phyloP scores from a whole-genome alignment of 2,888 invertebrate species.

The Argyra leucocephala region DNA sequence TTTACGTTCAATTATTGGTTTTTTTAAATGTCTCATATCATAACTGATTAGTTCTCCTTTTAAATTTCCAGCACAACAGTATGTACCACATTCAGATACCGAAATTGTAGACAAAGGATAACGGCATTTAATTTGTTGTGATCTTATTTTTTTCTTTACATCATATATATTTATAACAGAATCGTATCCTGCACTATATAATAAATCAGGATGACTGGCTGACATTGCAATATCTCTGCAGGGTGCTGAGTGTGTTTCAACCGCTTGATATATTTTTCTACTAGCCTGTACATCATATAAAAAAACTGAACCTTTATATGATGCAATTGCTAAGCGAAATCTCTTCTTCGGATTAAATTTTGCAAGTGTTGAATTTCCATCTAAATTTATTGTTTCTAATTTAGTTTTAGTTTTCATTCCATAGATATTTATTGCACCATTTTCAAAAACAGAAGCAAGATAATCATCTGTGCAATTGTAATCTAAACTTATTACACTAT shows the following conservation, averaged over 20 bases:
- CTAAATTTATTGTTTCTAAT: constrained; percentile 34
- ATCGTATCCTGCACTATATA: constrained; percentile 41
- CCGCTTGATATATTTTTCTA: constrained; percentile 31
- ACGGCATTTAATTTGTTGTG: constrained; percentile 29
- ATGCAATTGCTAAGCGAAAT: constrained; percentile 36
- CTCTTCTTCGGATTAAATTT: constrained; percentile 41
- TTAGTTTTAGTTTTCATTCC: constrained; percentile 38
- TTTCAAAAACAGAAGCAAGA: constrained; percentile 38
- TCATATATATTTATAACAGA: constrained; percentile 41
- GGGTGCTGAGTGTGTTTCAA: constrained; percentile 37
- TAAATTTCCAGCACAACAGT: constrained; percentile 38
- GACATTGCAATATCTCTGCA: constrained; percentile 40
- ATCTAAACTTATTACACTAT: constrained; percentile 37
- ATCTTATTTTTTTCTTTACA: constrained; percentile 34
- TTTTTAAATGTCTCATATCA: constrained; percentile 29
- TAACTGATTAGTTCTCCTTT: constrained; percentile 41
- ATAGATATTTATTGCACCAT: constrained; percentile 36
- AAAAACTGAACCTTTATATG: constrained; percentile 36
- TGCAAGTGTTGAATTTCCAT: constrained; percentile 37
- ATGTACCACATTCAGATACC: constrained; percentile 38
- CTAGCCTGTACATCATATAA: constrained; percentile 38
- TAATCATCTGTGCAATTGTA: constrained; percentile 41
- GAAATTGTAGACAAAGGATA: constrained; percentile 38
- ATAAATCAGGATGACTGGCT: constrained; percentile 31
- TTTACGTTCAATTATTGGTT: constrained; percentile 29